Conservation (phyloP, 2,888 invertebrate genomes). For the Platyscelio sp. region DNA sequence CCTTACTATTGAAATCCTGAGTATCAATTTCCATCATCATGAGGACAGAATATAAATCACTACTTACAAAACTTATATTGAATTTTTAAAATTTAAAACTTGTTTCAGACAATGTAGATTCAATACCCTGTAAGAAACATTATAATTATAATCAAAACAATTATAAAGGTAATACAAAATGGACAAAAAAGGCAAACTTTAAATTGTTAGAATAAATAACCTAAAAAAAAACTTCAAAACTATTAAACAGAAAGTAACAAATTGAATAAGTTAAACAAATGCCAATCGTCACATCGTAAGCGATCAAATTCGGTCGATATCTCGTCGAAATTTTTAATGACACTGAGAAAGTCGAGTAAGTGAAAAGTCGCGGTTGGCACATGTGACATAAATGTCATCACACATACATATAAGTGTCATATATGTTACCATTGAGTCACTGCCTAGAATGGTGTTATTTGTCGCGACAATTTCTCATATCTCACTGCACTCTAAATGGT, state of each 20-base stretch:
- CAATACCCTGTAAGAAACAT: constrained; percentile 25
- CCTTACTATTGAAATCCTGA: constrained; percentile 82
- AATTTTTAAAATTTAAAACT: constrained; percentile 23
- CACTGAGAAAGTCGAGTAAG: constrained; percentile 51
- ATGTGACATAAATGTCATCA: constrained; percentile 68
- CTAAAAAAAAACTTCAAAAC: neutral
- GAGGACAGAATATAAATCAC: constrained; percentile 73
- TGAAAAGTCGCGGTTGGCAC: constrained; percentile 57
- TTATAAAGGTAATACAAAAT: no score
- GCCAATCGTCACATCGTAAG: neutral
- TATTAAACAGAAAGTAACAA: constrained; percentile 14
- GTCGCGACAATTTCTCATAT: constrained; percentile 29
- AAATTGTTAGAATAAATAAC: no score
- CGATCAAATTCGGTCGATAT: constrained; percentile 1
- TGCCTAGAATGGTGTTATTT: constrained; percentile 51
- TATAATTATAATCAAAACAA: neutral
- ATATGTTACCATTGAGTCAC: constrained; percentile 65
- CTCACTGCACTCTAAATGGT: neutral
- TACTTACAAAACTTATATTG: constrained; percentile 18
- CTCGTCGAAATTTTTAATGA: constrained; percentile 25
- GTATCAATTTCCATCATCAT: constrained; percentile 76
- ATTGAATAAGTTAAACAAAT: constrained; percentile 26
- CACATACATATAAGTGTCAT: constrained; percentile 28
- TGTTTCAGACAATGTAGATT: constrained; percentile 27
- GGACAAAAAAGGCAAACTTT: constrained; percentile 1